These are phyloP conservation scores for Hymenochirus boettgeri DNA, from an alignment of 2,113 vertebrate genomes.

Conservation along the genomic window DNA sequence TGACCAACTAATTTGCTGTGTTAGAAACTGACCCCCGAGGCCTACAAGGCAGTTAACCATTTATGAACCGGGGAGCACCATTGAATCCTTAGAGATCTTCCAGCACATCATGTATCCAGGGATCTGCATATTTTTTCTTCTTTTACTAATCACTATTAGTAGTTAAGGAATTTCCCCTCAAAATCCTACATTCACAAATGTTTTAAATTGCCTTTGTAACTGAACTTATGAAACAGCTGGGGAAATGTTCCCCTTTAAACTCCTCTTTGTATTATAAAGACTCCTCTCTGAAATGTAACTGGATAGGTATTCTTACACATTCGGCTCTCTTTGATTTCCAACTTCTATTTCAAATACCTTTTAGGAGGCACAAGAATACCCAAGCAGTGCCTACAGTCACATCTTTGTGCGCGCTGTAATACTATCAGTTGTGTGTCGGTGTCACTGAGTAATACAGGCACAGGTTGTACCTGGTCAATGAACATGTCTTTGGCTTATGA, in stretches of 20 bases:
- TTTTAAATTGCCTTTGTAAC: constrained; percentile 24
- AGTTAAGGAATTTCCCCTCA: constrained; percentile 3
- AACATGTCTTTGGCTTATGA: constrained; percentile 1
- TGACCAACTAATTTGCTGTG: background rate
- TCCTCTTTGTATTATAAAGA: constrained; percentile 25
- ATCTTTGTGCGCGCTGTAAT: constrained; percentile 64
- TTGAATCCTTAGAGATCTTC: background rate
- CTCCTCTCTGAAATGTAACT: constrained; percentile 53
- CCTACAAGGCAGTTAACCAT: too few relatives aligned
- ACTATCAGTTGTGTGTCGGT: constrained; percentile 55
- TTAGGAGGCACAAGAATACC: constrained; percentile 49
- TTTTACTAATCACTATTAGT: background rate
- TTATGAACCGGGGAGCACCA: background rate
- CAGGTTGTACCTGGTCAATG: background rate
- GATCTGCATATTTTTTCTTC: background rate
- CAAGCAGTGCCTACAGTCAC: constrained; percentile 59
- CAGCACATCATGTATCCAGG: background rate
- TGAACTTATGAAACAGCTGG: background rate
- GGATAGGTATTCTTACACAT: constrained; percentile 60
- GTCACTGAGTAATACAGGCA: constrained; percentile 25
- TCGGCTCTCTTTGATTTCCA: constrained; percentile 63
- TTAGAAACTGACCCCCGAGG: background rate
- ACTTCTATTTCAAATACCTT: constrained; percentile 65
- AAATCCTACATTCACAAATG: constrained; percentile 17
- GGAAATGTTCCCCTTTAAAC: constrained; percentile 45